phyloP scores from a whole-genome alignment of 2,888 invertebrate genomes.

The Drosophila diplacantha region DNA sequence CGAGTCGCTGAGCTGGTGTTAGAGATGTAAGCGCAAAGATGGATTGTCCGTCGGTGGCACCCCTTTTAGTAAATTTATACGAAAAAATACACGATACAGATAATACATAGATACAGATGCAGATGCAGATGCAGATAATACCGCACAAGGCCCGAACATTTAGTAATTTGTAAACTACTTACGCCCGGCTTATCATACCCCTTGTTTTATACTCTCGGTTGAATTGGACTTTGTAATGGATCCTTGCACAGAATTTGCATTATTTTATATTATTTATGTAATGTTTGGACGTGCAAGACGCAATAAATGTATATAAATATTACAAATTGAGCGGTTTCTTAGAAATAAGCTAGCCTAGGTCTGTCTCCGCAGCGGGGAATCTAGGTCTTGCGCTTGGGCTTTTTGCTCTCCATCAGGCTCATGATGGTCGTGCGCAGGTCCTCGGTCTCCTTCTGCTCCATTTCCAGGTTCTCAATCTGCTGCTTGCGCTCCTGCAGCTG shows the following conservation, averaged over 20 bases:
- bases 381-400: slow-evolving; percentile 73
- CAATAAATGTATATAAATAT: slow-evolving; percentile 60
- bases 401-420: slow-evolving; percentile 77
- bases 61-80: slow-evolving; percentile 37
- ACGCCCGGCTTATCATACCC: slow-evolving; percentile 24
- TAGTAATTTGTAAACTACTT: slow-evolving; percentile 23
- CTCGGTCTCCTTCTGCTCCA: slow-evolving; percentile 76
- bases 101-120: slow-evolving; percentile 5
- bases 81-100: slow-evolving; percentile 18
- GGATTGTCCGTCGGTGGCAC: slow-evolving; percentile 9
- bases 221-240: slow-evolving; percentile 53
- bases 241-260: slow-evolving; percentile 39
- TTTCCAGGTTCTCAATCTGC: slow-evolving; percentile 73
- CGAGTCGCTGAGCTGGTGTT: slow-evolving; percentile 22
- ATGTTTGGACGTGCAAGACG: slow-evolving; percentile 41
- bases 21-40: slow-evolving; percentile 40
- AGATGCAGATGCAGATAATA: not conserved
- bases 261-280: slow-evolving; percentile 11
- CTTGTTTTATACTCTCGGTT: slow-evolving; percentile 42
- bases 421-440: slow-evolving; percentile 77
- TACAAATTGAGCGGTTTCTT: slow-evolving; percentile 3
- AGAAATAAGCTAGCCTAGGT: slow-evolving; percentile 3
- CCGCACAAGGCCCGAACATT: slow-evolving; percentile 15
- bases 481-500: slow-evolving; percentile 76
- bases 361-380: not conserved